Evolutionary conservation across 1,140 invertebrate genomes (phyloP), one percentile per base, ranked within the genome.

Genomic region (Anadara kagoshimensis): DNA sequence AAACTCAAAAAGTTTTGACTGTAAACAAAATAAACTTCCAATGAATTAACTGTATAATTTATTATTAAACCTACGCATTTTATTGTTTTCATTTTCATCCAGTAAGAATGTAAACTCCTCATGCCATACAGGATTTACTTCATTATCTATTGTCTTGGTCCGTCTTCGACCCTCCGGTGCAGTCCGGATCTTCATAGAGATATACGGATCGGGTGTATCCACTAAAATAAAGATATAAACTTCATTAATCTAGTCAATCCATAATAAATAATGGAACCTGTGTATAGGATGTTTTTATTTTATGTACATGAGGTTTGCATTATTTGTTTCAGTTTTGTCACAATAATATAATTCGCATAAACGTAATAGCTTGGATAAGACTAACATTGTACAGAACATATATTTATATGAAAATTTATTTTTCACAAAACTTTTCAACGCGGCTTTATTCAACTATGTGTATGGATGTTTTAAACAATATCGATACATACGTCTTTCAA

Each of bases 161-260:
- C 81, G 78, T 58, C 88, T 87, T 11, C 78, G 80, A 1, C 88
- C 86, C 75, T 90, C 88, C 3, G 89, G 89, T 14, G 88, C 89
- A 0, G 83, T 87, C 29, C 82, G 83, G 16, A 91, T 81, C 26
- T 76, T 69, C n/a, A 91, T 68, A 12, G 83, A 74, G 0, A 91
- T 80, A 76, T 90, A 91, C 0, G 90, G 90, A 76, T 91, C 90
- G 10, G 90, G 90, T 4, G 86, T 90, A 77, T 91, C 90, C 67
- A 90, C 90, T 91, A 79, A 18, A 64, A 62, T 45, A 44, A 20
- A 61, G 44, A 43, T 29, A 18, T 2, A 12, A 56, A n/a, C 7
- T 4, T 22, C 53, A 54, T 54, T 4, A 54, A 54, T 54, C 12
- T 18, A 54, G 12, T 22, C n/a, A 11, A 14, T 49, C n/a, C n/a